phyloP scores from a whole-genome alignment of 2,888 invertebrate species.

The Tigriopus californicus region DNA sequence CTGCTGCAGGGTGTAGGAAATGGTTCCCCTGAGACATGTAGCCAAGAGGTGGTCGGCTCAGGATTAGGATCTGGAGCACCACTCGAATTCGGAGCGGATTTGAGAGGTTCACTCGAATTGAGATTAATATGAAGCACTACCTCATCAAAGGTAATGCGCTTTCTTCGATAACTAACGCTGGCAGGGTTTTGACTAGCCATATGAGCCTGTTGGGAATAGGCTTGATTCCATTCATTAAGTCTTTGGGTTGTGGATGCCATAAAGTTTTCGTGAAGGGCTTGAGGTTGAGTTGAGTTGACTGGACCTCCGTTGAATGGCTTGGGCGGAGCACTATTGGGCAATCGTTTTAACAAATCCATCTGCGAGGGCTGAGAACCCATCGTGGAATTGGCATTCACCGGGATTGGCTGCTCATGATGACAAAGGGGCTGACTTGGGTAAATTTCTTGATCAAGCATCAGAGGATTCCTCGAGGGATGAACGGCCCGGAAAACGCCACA shows the following conservation, averaged over 20 bases:
- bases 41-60: too few species aligned
- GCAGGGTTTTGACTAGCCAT: too few species aligned
- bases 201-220: too few species aligned
- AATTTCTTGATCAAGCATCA: too few species aligned
- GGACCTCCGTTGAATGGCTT: too few species aligned
- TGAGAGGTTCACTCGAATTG: background rate
- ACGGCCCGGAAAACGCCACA: conserved; percentile 4
- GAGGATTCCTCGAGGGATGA: background rate
- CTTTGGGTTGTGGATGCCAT: too few species aligned
- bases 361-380: background rate
- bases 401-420: background rate
- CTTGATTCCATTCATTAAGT: too few species aligned
- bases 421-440: too few species aligned
- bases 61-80: conserved; percentile 5
- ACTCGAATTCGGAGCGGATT: background rate
- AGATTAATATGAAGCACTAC: background rate
- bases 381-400: background rate
- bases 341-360: conserved; percentile 2
- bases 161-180: background rate
- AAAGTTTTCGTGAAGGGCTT: too few species aligned
- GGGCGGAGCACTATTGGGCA: conserved; percentile 2
- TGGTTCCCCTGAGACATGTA: too few species aligned
- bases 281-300: too few species aligned
- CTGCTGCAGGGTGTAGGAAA: too few species aligned
- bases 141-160: conserved; percentile 5